A percentile compares a stretch with the other conserved stretches of the same genome.
These are phyloP conservation scores for Psilopogon haemacephalus DNA, from an alignment of 2,113 vertebrate species.

Conservation along the genomic window DNA sequence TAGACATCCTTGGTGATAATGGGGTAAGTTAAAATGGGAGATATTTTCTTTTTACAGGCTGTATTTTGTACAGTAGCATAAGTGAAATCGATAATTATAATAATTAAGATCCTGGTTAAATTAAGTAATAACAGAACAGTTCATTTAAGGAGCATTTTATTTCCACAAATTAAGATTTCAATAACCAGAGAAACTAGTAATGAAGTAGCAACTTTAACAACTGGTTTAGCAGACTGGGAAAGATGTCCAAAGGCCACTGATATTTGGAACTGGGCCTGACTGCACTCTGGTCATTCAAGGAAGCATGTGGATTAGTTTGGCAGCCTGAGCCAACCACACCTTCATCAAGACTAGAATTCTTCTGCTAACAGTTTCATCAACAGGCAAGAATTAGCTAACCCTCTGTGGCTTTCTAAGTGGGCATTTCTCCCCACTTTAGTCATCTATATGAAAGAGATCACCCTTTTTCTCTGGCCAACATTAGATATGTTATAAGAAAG, in stretches of 20 bases:
- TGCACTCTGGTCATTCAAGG: not conserved
- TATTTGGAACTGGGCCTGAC: not conserved
- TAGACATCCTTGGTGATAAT: slow-evolving; percentile 97
- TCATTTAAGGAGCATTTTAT: not conserved
- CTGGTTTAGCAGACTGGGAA: not conserved
- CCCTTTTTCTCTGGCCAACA: not conserved
- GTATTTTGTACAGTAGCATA: not conserved
- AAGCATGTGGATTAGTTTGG: not conserved
- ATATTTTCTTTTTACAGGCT: not conserved
- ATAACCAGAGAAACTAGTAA: not conserved
- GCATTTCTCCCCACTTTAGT: not conserved
- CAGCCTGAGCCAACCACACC: not conserved
- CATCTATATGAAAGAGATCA: not conserved
- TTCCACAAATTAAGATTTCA: not conserved
- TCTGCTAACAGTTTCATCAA: not conserved
- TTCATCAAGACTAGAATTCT: not conserved
- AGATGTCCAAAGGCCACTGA: not conserved
- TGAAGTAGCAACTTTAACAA: not conserved
- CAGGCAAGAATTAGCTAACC: not conserved
- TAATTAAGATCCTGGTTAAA: not conserved
- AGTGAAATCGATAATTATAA: not conserved
- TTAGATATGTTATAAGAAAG: not conserved
- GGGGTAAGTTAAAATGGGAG: slow-evolving; percentile 82
- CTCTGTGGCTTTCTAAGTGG: not conserved
- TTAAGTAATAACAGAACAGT: not conserved